Evolutionary conservation across 2,888 invertebrate species (phyloP).

Genomic region (Bimastos eiseni): DNA sequence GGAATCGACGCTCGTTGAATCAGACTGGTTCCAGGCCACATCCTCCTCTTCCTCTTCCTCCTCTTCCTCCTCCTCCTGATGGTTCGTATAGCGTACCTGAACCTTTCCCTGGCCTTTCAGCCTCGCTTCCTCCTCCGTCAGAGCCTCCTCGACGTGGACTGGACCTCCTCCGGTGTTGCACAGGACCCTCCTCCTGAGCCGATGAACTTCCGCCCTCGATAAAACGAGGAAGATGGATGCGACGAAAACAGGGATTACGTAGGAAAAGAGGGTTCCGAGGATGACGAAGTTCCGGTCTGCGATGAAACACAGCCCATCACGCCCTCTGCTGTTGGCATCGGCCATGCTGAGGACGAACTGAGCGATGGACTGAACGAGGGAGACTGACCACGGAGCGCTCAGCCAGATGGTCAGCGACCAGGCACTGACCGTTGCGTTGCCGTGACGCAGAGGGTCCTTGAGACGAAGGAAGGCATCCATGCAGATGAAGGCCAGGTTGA

Average conservation of each 20-base stretch:
- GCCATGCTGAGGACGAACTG: slow-evolving; percentile 46
- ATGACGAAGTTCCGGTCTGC: slow-evolving; percentile 45
- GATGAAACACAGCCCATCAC: slow-evolving; percentile 42
- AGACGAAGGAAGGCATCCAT: slow-evolving; percentile 45
- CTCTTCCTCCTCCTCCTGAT: slow-evolving; percentile 31
- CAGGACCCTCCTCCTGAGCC: slow-evolving; percentile 28
- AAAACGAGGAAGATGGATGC: slow-evolving; percentile 37
- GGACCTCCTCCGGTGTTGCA: slow-evolving; percentile 31
- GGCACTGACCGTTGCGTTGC: slow-evolving; percentile 36
- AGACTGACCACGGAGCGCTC: slow-evolving; percentile 45
- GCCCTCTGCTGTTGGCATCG: slow-evolving; percentile 36
- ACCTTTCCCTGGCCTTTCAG: neutral
- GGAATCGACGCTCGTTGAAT: neutral
- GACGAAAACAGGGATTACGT: slow-evolving; percentile 39
- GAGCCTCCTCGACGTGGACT: slow-evolving; percentile 31
- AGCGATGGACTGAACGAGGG: slow-evolving; percentile 43
- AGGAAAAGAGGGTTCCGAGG: slow-evolving; percentile 44
- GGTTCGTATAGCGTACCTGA: slow-evolving; percentile 32
- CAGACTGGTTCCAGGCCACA: neutral
- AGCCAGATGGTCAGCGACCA: slow-evolving; percentile 45
- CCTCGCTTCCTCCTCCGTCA: neutral
- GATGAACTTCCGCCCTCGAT: slow-evolving; percentile 35
- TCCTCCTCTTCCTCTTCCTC: slow-evolving; percentile 24
- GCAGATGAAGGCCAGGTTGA: slow-evolving; percentile 44
- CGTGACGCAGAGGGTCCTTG: slow-evolving; percentile 44